A percentile compares a stretch with the other conserved stretches of the same genome.
These are phyloP conservation scores for Anthopleura xanthogrammica DNA, from an alignment of 92 coral and sea anemone genomes.

Conservation along the genomic window DNA sequence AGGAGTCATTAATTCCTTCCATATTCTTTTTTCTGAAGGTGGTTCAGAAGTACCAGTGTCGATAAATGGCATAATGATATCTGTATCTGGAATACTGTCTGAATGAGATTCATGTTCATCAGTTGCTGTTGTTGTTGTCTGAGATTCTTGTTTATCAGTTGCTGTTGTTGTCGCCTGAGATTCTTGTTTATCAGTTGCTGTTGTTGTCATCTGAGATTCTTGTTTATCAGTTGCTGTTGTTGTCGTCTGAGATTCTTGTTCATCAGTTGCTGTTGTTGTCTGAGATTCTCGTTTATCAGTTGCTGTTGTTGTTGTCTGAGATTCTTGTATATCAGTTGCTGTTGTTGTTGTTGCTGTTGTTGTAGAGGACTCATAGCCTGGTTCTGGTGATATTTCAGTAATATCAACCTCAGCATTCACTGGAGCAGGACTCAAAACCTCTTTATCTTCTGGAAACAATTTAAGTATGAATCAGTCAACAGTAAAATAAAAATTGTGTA, in stretches of 20 bases:
- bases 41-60: not conserved
- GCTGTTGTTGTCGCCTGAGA: no score
- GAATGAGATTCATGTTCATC: not conserved
- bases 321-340: no score
- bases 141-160: no score
- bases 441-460: not conserved
- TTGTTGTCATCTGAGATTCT: no score
- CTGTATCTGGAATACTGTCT: not conserved
- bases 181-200: no score
- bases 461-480: not conserved
- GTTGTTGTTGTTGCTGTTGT: not conserved
- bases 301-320: not conserved
- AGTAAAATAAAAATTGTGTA: no score
- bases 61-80: not conserved
- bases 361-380: not conserved
- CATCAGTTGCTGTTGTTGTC: not conserved
- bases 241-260: not conserved
- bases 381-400: not conserved
- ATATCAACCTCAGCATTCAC: not conserved
- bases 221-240: no score
- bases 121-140: not conserved
- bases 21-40: slow-evolving; percentile 33
- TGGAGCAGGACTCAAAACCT: not conserved
- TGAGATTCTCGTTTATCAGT: not conserved
- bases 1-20: slow-evolving; percentile 81